Base-by-base conservation (phyloP, 2,888 invertebrate genomes). In the Clepsis dumicolana region DNA sequence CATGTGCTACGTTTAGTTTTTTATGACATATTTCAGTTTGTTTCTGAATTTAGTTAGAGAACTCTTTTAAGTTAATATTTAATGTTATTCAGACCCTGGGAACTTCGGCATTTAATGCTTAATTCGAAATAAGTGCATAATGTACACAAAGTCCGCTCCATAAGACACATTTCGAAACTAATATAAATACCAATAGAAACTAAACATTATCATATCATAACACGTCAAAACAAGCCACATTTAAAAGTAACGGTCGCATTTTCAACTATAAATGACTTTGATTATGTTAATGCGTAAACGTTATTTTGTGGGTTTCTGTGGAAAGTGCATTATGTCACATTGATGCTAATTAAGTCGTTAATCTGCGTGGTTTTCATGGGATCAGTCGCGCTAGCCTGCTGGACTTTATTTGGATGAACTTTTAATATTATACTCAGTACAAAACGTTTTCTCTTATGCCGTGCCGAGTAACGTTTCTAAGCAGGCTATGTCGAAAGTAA, bases 161-260 rank as follows among this genome's bases (percentile, higher is more conserved):
- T 62, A 25, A 18, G 27, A 54, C 35, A 60, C 41, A 60, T 68
- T 64, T 64, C 68, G 41, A 64, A 64, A 68, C 63, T 21, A 32
- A 65, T 61, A 65, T 65, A 53, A 60, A 57, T 61, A 53, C 32
- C 18, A 5, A 66, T 63, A 66, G 53, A 65, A 64, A 64, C 35
- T 66, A 65, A 44, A 76, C 72, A 75, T 77, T 79, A 80, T 80
- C 77, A 81, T 79, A 76, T 75, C 76, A 78, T 83, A 85, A 81
- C 81, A 81, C 72, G 79, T 86, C 80, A 81, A 80, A 81, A 83
- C 81, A 83, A 78, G 80, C 79, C 78, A 78, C 78, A 80, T 77
- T 82, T 79, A 77, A 81, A 84, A 80, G 71, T 82, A 86, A 86
- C 79, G 79, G 77, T 76, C 72, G 64, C 73, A 71, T 80, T 79